Evolutionary conservation across 2,797 vertebrate species (phyloP).

Genomic region (Xenentodon cancila): DNA sequence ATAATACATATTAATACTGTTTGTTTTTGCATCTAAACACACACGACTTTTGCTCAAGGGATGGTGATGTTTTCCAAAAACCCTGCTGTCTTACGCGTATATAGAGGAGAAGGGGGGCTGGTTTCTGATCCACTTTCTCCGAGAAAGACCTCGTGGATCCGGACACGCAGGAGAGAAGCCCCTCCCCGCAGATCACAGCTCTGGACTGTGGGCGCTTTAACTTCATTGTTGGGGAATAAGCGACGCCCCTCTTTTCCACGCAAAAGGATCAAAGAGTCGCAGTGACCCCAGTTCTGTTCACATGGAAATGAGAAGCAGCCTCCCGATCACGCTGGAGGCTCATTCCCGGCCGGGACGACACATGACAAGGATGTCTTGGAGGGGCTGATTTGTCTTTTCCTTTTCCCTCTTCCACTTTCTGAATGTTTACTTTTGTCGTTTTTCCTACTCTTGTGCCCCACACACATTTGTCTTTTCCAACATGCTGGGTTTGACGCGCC

Average conservation of each 20-base stretch:
- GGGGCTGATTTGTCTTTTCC: constrained; percentile 51
- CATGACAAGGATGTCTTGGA: constrained; percentile 33
- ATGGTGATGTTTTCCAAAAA: too few species aligned
- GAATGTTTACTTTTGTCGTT: too few species aligned
- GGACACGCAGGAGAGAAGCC: constrained; percentile 53
- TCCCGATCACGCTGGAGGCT: constrained; percentile 64
- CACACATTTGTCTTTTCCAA: constrained; percentile 4
- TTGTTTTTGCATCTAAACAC: too few species aligned
- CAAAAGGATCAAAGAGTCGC: constrained; percentile 65
- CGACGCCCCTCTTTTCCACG: constrained; percentile 52
- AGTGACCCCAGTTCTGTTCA: constrained; percentile 59
- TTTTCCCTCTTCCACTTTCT: not conserved
- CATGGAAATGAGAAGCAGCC: constrained; percentile 73
- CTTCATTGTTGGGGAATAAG: constrained; percentile 77
- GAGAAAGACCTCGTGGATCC: constrained; percentile 33
- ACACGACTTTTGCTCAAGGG: too few species aligned
- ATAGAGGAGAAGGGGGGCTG: too few species aligned
- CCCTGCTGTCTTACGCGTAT: too few species aligned
- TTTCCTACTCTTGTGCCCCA: not conserved
- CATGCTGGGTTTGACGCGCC: constrained; percentile 61
- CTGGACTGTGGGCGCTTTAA: constrained; percentile 67
- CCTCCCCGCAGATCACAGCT: constrained; percentile 70
- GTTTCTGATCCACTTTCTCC: not conserved
- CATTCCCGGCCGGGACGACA: constrained; percentile 53
- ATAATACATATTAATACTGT: too few species aligned